These are phyloP conservation scores for Nebria ingens DNA, from an alignment of 1,140 invertebrate genomes.

Conservation along the genomic window DNA sequence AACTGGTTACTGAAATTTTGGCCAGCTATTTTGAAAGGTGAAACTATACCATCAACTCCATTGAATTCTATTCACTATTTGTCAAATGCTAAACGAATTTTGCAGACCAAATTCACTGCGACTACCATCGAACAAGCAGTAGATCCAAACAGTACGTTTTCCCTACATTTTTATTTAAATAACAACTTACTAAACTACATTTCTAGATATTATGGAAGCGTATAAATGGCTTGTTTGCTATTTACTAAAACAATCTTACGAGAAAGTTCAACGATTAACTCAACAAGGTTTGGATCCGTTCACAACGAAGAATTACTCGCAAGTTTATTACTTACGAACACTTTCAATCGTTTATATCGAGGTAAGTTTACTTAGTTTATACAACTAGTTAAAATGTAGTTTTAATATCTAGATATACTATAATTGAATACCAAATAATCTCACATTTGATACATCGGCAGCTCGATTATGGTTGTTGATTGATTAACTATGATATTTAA, in stretches of 20 bases:
- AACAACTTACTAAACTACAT: constrained; percentile 16
- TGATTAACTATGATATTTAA: constrained; percentile 12
- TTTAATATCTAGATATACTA: constrained; percentile 8
- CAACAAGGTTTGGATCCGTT: constrained; percentile 54
- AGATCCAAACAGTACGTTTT: constrained; percentile 47
- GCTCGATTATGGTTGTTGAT: too few relatives aligned
- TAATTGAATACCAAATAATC: constrained; percentile 8
- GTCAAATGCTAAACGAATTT: constrained; percentile 40
- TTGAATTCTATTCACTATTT: constrained; percentile 54
- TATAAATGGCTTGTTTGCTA: constrained; percentile 80
- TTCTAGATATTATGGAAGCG: constrained; percentile 57
- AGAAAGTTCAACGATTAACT: constrained; percentile 46
- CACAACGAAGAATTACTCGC: constrained; percentile 64
- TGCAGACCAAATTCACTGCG: constrained; percentile 39
- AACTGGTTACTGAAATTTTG: constrained; percentile 75
- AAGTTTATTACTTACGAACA: constrained; percentile 68
- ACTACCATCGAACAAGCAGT: constrained; percentile 36
- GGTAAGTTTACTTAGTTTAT: constrained; percentile 31
- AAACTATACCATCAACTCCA: constrained; percentile 42
- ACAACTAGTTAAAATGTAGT: constrained; percentile 6
- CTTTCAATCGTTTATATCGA: constrained; percentile 69
- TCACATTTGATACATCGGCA: too few relatives aligned
- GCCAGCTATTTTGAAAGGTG: constrained; percentile 35
- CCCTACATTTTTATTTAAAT: constrained; percentile 14
- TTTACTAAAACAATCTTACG: constrained; percentile 57